A percentile compares a stretch with the other conserved stretches of the same genome.
phyloP scores from a whole-genome alignment of 2,797 vertebrate genomes.

The Poeciliopsis turneri region DNA sequence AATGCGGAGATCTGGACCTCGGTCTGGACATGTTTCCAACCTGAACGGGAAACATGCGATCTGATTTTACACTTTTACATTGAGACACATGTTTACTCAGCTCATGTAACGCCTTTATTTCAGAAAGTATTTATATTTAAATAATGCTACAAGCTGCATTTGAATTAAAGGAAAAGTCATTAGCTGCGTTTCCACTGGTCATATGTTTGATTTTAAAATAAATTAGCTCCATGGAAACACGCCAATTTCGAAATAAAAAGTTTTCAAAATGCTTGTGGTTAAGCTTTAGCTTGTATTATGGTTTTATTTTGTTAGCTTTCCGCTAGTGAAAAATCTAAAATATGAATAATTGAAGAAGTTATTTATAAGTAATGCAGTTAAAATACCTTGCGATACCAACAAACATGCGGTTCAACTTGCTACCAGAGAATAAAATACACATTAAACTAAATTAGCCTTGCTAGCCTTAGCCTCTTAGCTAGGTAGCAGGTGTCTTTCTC shows the following conservation, averaged over 20 bases:
- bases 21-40: conserved; percentile 76
- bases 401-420: neutral
- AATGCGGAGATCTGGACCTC: conserved; percentile 69
- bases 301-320: neutral
- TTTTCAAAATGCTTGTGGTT: neutral
- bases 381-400: neutral
- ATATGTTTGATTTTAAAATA: too few species aligned
- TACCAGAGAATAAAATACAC: neutral
- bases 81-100: neutral
- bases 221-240: too few species aligned
- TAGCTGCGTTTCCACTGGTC: too few species aligned
- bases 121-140: neutral
- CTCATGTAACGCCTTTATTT: neutral
- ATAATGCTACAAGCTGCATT: neutral
- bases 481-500: conserved; percentile 10
- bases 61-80: neutral
- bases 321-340: neutral
- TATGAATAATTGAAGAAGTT: neutral
- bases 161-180: neutral
- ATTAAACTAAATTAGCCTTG: neutral
- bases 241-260: too few species aligned
- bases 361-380: neutral
- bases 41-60: conserved; percentile 44
- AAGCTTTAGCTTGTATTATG: neutral
- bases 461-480: conserved; percentile 6